phyloP scores from a whole-genome alignment of 2,797 vertebrate species.

The Alfaro cultratus region DNA sequence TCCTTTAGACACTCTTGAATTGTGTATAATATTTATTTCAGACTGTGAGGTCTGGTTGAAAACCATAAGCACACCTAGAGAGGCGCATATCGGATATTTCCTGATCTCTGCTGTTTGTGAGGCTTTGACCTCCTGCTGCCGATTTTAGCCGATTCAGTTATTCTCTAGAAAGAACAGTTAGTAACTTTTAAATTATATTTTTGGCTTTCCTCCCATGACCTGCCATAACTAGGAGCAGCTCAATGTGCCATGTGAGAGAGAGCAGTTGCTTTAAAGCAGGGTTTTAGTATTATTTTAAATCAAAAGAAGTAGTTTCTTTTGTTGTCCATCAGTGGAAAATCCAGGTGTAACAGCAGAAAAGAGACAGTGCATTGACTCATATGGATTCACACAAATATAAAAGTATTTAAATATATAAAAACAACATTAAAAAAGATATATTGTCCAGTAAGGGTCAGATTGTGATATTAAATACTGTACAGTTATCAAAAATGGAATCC shows the following conservation, averaged over 20 bases:
- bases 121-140: not conserved
- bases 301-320: not conserved
- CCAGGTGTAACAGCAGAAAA: not conserved
- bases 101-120: not conserved
- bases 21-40: not conserved
- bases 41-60: not conserved
- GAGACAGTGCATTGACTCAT: not conserved
- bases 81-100: not conserved
- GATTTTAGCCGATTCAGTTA: not conserved
- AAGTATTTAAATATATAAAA: not conserved
- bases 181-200: not conserved
- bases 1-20: not conserved
- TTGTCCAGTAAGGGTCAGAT: not conserved
- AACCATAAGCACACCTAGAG: not conserved
- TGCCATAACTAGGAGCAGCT: not conserved
- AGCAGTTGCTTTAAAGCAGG: not conserved
- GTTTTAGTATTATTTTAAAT: not conserved
- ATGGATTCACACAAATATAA: not conserved
- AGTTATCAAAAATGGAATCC: not conserved
- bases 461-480: not conserved
- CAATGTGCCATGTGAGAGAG: not conserved
- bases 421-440: not conserved
- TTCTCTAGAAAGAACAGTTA: not conserved
- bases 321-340: not conserved
- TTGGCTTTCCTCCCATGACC: not conserved